These are phyloP conservation scores for Phytoseiulus persimilis DNA, from an alignment of 2,888 invertebrate genomes.

Conservation along the genomic window DNA sequence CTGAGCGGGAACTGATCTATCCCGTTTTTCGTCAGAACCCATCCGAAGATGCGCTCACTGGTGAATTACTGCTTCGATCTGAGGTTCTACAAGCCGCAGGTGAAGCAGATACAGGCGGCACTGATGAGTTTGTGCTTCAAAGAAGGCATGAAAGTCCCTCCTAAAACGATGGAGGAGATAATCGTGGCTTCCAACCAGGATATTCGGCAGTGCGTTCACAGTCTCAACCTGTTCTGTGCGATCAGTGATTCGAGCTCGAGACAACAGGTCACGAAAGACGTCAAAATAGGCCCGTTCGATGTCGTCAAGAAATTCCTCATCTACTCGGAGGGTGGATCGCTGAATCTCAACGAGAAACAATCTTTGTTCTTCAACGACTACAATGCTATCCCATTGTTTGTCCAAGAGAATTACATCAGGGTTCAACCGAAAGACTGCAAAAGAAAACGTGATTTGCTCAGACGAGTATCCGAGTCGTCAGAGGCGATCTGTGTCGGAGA, in stretches of 20 bases:
- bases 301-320: constrained; percentile 80
- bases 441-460: not conserved
- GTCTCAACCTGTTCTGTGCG: constrained; percentile 8
- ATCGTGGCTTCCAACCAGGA: constrained; percentile 83
- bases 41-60: constrained; percentile 82
- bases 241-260: not conserved
- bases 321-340: constrained; percentile 63
- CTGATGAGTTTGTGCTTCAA: constrained; percentile 84
- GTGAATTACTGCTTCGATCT: constrained; percentile 90
- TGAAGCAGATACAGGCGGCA: constrained; percentile 83
- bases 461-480: constrained; percentile 66
- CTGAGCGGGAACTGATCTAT: not conserved
- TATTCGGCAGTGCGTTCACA: constrained; percentile 67
- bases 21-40: constrained; percentile 53
- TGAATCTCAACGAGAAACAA: constrained; percentile 66
- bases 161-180: constrained; percentile 69
- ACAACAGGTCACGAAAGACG: constrained; percentile 12
- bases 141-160: constrained; percentile 50
- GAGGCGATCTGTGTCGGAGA: constrained; percentile 80
- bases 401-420: constrained; percentile 88
- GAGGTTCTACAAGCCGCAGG: constrained; percentile 68
- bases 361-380: constrained; percentile 91
- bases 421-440: constrained; percentile 58
- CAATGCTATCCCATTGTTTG: constrained; percentile 86
- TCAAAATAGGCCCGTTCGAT: constrained; percentile 73